Evolutionary conservation across 1,140 invertebrate species (phyloP), one percentile per base, ranked within the genome.

Genomic region (Drosophila hydei): DNA sequence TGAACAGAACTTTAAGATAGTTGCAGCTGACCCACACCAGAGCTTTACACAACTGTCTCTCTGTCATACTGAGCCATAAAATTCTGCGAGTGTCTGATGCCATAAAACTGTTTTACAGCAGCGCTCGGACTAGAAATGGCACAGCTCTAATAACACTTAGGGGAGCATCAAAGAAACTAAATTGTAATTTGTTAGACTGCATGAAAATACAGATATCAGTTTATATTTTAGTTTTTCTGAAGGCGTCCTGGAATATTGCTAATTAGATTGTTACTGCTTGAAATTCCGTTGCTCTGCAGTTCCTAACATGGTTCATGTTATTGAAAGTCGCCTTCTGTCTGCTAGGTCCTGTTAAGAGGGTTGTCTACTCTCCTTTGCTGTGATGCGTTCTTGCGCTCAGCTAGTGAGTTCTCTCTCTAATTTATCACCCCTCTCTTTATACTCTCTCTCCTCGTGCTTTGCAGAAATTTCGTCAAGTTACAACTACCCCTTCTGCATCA

Each of bases 401-500:
- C 43, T 4, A 16, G 1, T n/a, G 6, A n/a, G n/a, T 3, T 42
- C 38, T 42, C n/a, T 14, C 36, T 38, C 58, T 77, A 0, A 2
- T 11, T 43, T 58, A 38, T 56, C 60, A 58, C 75, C 72, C 62
- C 79, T 16, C n/a, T n/a, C n/a, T n/a, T n/a, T n/a, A 9, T 7
- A 12, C 8, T 51, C 21, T 27, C 27, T 9, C 16, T 47, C 19
- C 27, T 38, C 7, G 43, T 16, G 40, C 45, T 73, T 58, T 79
- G 61, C 63, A 75, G 71, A 60, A 70, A 47, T 70, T 71, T 88
- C 83, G 84, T 89, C 38, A 71, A 89, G 72, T 79, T 23, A 56
- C 4, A 12, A 16, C 42, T 77, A 33, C 79, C 69, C 70, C 73
- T 72, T 1, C n/a, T 6, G 2, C 2, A n/a, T 14, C 12, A 76